Evolutionary conservation across 2,888 invertebrate genomes (phyloP).

Genomic region (Monopis laevigella): DNA sequence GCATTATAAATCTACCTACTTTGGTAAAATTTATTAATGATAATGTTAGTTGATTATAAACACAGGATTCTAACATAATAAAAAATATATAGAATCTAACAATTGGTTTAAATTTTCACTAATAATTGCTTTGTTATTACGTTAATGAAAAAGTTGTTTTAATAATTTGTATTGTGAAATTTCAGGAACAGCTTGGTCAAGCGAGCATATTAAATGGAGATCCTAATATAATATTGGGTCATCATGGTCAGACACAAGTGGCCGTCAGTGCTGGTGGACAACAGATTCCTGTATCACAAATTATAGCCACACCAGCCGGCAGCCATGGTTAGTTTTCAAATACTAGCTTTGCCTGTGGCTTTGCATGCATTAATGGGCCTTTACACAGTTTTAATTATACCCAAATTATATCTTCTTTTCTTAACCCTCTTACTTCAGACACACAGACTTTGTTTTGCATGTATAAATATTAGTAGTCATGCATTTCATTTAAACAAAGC

Average conservation of each 20-base stretch:
- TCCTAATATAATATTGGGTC: slow-evolving; percentile 62
- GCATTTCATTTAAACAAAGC: no score
- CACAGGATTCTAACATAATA: no score
- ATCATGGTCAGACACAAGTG: slow-evolving; percentile 56
- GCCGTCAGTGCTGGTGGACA: slow-evolving; percentile 49
- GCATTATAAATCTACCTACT: no score
- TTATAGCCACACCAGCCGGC: slow-evolving; percentile 54
- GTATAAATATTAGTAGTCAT: no score
- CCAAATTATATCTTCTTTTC: no score
- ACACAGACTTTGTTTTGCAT: no score
- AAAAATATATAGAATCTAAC: no score
- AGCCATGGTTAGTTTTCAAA: slow-evolving; percentile 40
- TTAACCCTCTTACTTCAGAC: no score
- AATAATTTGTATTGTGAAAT: no score
- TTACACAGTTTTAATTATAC: background rate
- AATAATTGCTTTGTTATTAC: no score
- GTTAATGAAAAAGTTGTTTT: no score
- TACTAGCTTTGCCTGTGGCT: background rate
- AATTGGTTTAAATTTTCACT: no score
- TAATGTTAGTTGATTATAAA: background rate
- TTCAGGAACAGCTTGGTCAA: slow-evolving; percentile 53
- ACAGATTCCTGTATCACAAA: slow-evolving; percentile 58
- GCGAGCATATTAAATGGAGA: slow-evolving; percentile 58
- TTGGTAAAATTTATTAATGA: background rate
- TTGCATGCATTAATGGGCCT: background rate